Evolutionary conservation across 2,888 invertebrate species (phyloP).

Genomic region (Noctua janthina): DNA sequence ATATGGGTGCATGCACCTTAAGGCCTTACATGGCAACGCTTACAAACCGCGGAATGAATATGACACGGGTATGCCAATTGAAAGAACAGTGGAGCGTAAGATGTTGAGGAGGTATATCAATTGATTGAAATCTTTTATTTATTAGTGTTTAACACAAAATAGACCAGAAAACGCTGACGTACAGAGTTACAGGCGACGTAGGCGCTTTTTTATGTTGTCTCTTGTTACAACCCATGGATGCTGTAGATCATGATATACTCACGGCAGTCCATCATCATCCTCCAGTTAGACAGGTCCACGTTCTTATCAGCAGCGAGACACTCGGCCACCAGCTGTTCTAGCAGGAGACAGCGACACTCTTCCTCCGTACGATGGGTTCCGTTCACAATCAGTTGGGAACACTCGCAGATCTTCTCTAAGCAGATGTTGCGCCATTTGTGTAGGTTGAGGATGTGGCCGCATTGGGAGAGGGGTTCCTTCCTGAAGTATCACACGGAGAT

Average conservation of each 20-base stretch:
- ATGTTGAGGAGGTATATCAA: too few species aligned
- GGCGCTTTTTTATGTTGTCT: too few species aligned
- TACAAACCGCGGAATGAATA: too few species aligned
- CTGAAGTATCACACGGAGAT: slow-evolving; percentile 73
- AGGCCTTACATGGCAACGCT: too few species aligned
- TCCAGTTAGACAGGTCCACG: slow-evolving; percentile 93
- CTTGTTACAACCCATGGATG: not conserved
- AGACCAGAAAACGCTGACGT: not conserved
- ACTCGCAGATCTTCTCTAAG: slow-evolving; percentile 94
- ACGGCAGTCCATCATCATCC: slow-evolving; percentile 93
- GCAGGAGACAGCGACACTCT: slow-evolving; percentile 92
- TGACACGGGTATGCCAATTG: too few species aligned
- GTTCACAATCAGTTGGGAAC: slow-evolving; percentile 90
- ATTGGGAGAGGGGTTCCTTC: slow-evolving; percentile 92
- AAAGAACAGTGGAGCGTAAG: too few species aligned
- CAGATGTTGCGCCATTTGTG: slow-evolving; percentile 94
- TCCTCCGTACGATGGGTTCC: slow-evolving; percentile 79
- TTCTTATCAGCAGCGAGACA: slow-evolving; percentile 92
- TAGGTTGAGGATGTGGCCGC: slow-evolving; percentile 91
- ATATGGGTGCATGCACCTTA: too few species aligned
- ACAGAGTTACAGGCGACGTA: too few species aligned
- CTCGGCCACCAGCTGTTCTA: slow-evolving; percentile 93
- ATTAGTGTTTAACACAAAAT: not conserved
- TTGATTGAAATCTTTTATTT: not conserved
- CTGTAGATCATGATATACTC: not conserved